These are phyloP conservation scores for Latrodectus geometricus DNA, from an alignment of 1,140 invertebrate genomes.

Conservation along the genomic window DNA sequence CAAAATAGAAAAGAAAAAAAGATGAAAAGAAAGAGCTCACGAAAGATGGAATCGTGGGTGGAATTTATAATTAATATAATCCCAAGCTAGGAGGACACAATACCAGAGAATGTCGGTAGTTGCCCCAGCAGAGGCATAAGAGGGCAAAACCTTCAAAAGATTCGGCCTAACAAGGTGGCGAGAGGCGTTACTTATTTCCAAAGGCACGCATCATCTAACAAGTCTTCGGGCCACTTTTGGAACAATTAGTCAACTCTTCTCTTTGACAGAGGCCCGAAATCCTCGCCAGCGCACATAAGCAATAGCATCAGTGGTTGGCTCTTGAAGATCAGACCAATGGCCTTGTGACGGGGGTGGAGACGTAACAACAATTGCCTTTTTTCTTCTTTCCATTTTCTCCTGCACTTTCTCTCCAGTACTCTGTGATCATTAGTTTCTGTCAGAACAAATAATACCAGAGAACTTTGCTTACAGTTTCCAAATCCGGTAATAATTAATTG, in stretches of 20 bases:
- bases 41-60: slow-evolving; percentile 44
- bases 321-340: slow-evolving; percentile 30
- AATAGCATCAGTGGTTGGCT: neutral
- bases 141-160: slow-evolving; percentile 49
- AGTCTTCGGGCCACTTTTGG: slow-evolving; percentile 35
- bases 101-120: slow-evolving; percentile 12
- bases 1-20: neutral
- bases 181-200: slow-evolving; percentile 58
- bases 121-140: slow-evolving; percentile 3
- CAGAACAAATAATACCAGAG: too few relatives aligned
- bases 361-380: slow-evolving; percentile 4
- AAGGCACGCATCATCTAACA: slow-evolving; percentile 47
- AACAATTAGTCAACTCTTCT: slow-evolving; percentile 56
- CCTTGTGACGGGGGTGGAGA: slow-evolving; percentile 46
- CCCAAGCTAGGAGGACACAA: slow-evolving; percentile 9
- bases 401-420: too few relatives aligned
- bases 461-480: too few relatives aligned
- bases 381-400: too few relatives aligned
- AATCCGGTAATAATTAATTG: too few relatives aligned
- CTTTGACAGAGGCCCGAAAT: slow-evolving; percentile 28
- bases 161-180: slow-evolving; percentile 50
- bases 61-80: slow-evolving; percentile 50
- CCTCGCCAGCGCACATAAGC: slow-evolving; percentile 4
- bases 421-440: too few relatives aligned
- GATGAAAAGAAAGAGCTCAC: neutral